Evolutionary conservation across 2,888 invertebrate genomes (phyloP).

Genomic region (Drosophila neotestacea): DNA sequence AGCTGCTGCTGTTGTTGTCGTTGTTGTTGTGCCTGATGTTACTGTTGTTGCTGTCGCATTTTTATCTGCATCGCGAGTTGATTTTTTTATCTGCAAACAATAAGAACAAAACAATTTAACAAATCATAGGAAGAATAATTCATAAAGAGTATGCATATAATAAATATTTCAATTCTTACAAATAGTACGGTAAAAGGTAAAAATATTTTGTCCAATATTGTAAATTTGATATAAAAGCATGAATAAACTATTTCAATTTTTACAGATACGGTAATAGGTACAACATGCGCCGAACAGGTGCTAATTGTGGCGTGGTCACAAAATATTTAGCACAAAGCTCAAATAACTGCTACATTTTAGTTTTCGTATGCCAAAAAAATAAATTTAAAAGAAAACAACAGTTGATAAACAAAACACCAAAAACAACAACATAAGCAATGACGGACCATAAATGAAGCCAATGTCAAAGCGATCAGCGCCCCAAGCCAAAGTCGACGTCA

Average conservation of each 20-base stretch:
- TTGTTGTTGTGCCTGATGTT: slow-evolving; percentile 32
- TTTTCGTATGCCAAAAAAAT: slow-evolving; percentile 13
- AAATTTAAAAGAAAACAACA: too few relatives aligned
- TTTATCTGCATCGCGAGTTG: slow-evolving; percentile 66
- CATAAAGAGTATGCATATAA: neutral
- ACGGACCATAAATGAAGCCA: slow-evolving; percentile 48
- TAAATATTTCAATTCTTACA: slow-evolving; percentile 39
- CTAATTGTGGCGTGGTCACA: slow-evolving; percentile 62
- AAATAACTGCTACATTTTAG: slow-evolving; percentile 50
- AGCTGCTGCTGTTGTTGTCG: slow-evolving; percentile 25
- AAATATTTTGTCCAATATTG: neutral
- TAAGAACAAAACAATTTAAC: neutral
- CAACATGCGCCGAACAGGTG: slow-evolving; percentile 60
- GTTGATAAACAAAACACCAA: neutral
- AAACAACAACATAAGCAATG: neutral
- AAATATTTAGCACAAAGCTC: slow-evolving; percentile 43
- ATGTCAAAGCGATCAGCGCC: slow-evolving; percentile 60
- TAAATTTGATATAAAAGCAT: neutral
- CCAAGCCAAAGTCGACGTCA: slow-evolving; percentile 27
- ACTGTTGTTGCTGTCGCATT: slow-evolving; percentile 33
- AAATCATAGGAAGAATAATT: neutral
- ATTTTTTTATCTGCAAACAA: slow-evolving; percentile 66
- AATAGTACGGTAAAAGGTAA: slow-evolving; percentile 29
- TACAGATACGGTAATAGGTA: slow-evolving; percentile 41
- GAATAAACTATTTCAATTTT: slow-evolving; percentile 24